A percentile compares a stretch with the other conserved stretches of the same genome.
Conservation (phyloP, 2,797 vertebrate genomes). For the Gobionotothen gibberifrons region DNA sequence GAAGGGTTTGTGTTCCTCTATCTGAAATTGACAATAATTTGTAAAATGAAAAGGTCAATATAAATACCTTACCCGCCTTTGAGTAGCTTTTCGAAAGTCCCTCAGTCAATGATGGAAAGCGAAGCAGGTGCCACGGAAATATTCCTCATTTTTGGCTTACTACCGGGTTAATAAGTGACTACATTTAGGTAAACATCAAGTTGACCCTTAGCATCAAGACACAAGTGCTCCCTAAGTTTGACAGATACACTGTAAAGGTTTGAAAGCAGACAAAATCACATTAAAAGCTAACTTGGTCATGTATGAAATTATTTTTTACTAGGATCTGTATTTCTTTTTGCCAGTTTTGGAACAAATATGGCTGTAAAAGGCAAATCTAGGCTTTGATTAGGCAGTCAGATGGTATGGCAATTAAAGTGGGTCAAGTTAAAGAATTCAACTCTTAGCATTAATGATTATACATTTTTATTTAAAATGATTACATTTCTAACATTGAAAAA, state of each 20-base stretch:
- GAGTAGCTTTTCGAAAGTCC: neutral
- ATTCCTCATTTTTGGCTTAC: constrained; percentile 31
- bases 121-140: neutral
- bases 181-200: constrained; percentile 60
- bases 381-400: neutral
- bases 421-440: neutral
- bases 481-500: no score
- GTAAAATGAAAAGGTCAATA: neutral
- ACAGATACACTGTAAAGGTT: neutral
- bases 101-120: constrained; percentile 3
- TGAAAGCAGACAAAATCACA: neutral
- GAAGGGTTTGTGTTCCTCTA: neutral
- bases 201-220: constrained; percentile 58
- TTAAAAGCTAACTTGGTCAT: neutral
- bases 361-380: neutral
- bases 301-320: neutral
- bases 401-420: neutral
- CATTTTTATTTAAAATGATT: no score
- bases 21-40: no score
- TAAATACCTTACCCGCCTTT: constrained; percentile 25
- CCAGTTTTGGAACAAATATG: neutral
- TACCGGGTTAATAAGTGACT: constrained; percentile 80
- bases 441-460: neutral
- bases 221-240: neutral
- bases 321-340: neutral